A percentile compares a stretch with the other conserved stretches of the same genome.
Evolutionary conservation across 2,797 vertebrate genomes (phyloP).

Genomic region (Uromys caudimaculatus): DNA sequence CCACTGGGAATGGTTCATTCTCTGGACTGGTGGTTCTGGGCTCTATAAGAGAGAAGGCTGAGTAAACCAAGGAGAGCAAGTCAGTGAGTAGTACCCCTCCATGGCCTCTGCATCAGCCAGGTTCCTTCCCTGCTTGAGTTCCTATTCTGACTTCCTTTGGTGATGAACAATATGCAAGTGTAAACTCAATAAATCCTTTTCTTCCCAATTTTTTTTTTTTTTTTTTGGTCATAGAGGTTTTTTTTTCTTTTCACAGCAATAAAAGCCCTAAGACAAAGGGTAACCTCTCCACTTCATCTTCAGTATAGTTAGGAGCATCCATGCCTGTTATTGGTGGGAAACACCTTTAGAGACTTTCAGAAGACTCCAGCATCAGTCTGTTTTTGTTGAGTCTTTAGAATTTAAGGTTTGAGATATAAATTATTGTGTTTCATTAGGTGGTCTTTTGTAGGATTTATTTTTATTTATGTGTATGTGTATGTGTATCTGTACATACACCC

Average conservation of each 20-base stretch:
- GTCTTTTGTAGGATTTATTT: neutral
- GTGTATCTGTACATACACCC: too few relatives aligned
- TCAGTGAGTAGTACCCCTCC: neutral
- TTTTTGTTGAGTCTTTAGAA: neutral
- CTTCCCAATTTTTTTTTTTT: neutral
- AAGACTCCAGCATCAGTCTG: neutral
- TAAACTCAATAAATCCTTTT: neutral
- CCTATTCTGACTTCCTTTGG: neutral
- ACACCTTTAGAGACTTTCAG: neutral
- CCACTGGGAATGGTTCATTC: neutral
- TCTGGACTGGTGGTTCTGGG: neutral
- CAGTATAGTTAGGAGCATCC: neutral
- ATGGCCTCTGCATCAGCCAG: neutral
- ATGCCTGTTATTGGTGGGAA: accelerated
- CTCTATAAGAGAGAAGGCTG: neutral
- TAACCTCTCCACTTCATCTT: accelerated
- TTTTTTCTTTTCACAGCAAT: neutral
- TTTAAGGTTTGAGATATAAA: neutral
- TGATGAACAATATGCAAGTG: neutral
- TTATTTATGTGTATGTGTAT: neutral
- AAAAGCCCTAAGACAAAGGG: neutral
- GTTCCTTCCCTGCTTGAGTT: neutral
- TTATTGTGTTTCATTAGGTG: neutral
- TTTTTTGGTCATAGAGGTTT: neutral
- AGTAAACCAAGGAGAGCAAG: neutral